phyloP scores from a whole-genome alignment of 2,888 invertebrate genomes.

The Coleophora deauratella region DNA sequence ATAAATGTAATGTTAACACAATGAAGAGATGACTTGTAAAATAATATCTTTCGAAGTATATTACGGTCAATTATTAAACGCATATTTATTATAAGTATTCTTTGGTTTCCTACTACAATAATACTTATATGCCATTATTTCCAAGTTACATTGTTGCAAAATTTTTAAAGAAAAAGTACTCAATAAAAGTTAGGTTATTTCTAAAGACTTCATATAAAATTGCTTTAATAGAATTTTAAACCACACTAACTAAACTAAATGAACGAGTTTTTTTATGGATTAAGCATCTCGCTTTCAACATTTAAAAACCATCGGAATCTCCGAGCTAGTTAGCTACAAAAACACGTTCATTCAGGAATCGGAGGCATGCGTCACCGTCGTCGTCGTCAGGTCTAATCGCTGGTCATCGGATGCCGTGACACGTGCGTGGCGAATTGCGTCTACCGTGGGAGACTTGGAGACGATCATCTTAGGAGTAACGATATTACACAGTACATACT shows the following conservation, averaged over 20 bases:
- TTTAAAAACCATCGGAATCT: no score
- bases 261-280: no score
- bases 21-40: constrained; percentile 26
- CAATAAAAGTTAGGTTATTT: no score
- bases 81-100: neutral
- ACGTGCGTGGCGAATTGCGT: constrained; percentile 67
- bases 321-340: constrained; percentile 52
- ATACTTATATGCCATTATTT: no score
- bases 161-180: no score
- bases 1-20: constrained; percentile 23
- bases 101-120: no score
- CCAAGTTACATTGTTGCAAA: no score
- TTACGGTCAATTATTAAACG: neutral
- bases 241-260: no score
- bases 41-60: neutral
- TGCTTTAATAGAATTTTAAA: no score
- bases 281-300: no score
- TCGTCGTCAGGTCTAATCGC: constrained; percentile 43
- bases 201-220: no score
- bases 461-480: constrained; percentile 19
- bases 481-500: constrained; percentile 3
- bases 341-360: constrained; percentile 59
- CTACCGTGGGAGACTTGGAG: constrained; percentile 62
- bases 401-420: constrained; percentile 64
- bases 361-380: constrained; percentile 44